Evolutionary conservation across 1,140 invertebrate species (phyloP).

Genomic region (Hylaeus volcanicus): DNA sequence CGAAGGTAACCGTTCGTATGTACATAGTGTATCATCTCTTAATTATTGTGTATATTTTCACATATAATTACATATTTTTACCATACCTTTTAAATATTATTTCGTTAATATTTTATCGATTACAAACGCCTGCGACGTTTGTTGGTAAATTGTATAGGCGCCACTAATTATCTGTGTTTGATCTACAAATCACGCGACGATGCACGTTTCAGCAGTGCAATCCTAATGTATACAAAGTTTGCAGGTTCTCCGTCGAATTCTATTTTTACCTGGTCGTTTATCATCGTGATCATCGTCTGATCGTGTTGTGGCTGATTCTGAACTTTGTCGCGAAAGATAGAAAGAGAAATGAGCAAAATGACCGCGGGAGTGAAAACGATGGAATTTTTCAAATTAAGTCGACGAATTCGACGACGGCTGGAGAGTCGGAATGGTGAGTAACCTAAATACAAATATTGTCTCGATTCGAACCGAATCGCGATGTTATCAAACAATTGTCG

Average conservation of each 20-base stretch:
- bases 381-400: conserved; percentile 59
- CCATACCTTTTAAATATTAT: too few relatives aligned
- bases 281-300: neutral
- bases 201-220: neutral
- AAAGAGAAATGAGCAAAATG: conserved; percentile 36
- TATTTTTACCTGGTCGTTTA: neutral
- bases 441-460: conserved; percentile 12
- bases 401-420: conserved; percentile 55
- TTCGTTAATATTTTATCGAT: neutral
- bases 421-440: conserved; percentile 66
- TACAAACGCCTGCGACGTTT: neutral
- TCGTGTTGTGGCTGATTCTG: neutral
- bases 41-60: too few relatives aligned
- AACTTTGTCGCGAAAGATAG: neutral
- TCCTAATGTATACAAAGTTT: neutral
- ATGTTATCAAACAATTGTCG: conserved; percentile 20
- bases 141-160: neutral
- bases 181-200: neutral
- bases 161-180: neutral
- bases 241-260: neutral
- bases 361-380: conserved; percentile 55
- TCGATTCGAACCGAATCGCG: neutral
- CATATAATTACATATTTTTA: too few relatives aligned
- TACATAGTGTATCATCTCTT: too few relatives aligned
- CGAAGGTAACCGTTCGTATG: too few relatives aligned